These are phyloP conservation scores for Columba livia DNA, from an alignment of 2,113 vertebrate genomes.

Conservation along the genomic window DNA sequence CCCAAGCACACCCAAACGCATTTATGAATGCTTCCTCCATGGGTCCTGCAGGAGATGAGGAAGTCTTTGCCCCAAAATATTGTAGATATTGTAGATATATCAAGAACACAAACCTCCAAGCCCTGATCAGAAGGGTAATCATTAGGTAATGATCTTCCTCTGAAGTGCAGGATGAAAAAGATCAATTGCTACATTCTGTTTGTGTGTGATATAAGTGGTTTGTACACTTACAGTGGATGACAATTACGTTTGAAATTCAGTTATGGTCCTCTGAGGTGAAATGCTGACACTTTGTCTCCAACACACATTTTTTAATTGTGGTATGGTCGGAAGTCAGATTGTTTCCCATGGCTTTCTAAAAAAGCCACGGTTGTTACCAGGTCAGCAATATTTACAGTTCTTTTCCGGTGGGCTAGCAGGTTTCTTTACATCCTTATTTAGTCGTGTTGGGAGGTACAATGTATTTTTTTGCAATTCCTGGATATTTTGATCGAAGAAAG, in stretches of 20 bases:
- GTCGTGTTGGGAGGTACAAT: not conserved
- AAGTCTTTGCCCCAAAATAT: not conserved
- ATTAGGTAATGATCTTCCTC: not conserved
- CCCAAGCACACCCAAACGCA: not conserved
- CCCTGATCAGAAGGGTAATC: not conserved
- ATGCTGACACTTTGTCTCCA: not conserved
- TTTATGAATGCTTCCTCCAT: not conserved
- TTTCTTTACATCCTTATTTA: not conserved
- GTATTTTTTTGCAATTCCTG: not conserved
- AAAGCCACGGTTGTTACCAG: not conserved
- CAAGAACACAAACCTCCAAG: not conserved
- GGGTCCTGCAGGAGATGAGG: not conserved
- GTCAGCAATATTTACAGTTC: not conserved
- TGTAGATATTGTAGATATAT: not conserved
- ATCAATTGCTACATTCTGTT: not conserved
- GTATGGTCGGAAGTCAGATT: not conserved
- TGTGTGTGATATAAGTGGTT: rapidly evolving
- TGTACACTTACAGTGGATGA: not conserved
- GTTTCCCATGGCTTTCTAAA: not conserved
- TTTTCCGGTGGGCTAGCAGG: not conserved
- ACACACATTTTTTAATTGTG: not conserved
- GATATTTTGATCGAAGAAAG: not conserved
- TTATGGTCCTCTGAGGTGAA: not conserved
- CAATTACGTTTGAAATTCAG: not conserved
- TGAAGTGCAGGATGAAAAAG: not conserved